These are phyloP conservation scores for Drosophila colorata DNA, from an alignment of 2,888 invertebrate genomes.

Conservation along the genomic window DNA sequence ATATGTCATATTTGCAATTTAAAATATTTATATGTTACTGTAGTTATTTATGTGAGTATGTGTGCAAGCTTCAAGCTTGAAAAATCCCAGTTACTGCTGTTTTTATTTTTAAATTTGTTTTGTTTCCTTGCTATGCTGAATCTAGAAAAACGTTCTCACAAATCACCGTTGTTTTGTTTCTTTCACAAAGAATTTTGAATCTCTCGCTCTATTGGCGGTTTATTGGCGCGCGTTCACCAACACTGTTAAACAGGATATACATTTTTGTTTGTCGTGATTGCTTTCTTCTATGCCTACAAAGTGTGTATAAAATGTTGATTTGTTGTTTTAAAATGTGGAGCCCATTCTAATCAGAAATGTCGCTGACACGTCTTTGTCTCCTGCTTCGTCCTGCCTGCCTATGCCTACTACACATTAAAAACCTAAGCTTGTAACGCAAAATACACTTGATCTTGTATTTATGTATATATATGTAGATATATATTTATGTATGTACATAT, in stretches of 20 bases:
- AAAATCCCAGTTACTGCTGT: slow-evolving; percentile 72
- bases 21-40: slow-evolving; percentile 35
- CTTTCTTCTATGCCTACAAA: slow-evolving; percentile 13
- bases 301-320: slow-evolving; percentile 31
- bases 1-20: slow-evolving; percentile 34
- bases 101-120: slow-evolving; percentile 21
- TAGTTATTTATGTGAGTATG: slow-evolving; percentile 37
- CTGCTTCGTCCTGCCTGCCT: slow-evolving; percentile 8
- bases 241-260: slow-evolving; percentile 44
- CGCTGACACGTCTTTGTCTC: slow-evolving; percentile 18
- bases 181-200: slow-evolving; percentile 72
- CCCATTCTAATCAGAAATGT: slow-evolving; percentile 43
- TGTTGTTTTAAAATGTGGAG: slow-evolving; percentile 27
- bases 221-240: slow-evolving; percentile 25
- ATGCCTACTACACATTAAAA: slow-evolving; percentile 49
- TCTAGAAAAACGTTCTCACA: slow-evolving; percentile 50
- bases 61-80: slow-evolving; percentile 73
- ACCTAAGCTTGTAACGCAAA: slow-evolving; percentile 55
- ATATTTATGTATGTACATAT: slow-evolving; percentile 17
- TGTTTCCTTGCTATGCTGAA: slow-evolving; percentile 52
- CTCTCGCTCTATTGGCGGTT: slow-evolving; percentile 22
- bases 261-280: slow-evolving; percentile 1
- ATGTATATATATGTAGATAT: slow-evolving; percentile 16
- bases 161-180: slow-evolving; percentile 68
- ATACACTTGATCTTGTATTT: slow-evolving; percentile 45